phyloP scores from a whole-genome alignment of 2,113 vertebrate genomes.

The Salvelinus alpinus region DNA sequence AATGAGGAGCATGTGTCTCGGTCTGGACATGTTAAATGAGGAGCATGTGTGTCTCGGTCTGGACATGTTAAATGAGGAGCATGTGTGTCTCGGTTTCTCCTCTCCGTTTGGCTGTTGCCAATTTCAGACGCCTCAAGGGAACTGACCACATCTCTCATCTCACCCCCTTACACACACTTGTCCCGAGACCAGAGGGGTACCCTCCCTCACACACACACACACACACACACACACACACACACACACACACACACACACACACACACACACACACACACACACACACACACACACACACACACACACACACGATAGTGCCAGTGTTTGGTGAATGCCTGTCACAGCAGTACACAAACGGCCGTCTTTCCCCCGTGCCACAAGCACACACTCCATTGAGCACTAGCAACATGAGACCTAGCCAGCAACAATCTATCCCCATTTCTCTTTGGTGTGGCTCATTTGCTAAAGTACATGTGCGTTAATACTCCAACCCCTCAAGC shows the following conservation, averaged over 20 bases:
- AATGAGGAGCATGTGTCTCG: too few relatives aligned
- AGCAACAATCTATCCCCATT: conserved; percentile 22
- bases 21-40: too few relatives aligned
- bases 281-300: too few relatives aligned
- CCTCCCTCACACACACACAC: too few relatives aligned
- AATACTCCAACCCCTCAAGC: conserved; percentile 15
- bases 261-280: too few relatives aligned
- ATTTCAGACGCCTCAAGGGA: conserved; percentile 57
- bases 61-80: conserved; percentile 35
- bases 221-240: too few relatives aligned
- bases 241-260: background rate
- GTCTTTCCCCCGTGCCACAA: background rate
- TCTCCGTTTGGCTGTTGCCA: conserved; percentile 53
- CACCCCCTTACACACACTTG: background rate
- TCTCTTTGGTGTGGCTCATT: conserved; percentile 54
- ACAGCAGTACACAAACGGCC: conserved; percentile 57
- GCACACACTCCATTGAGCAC: conserved; percentile 13
- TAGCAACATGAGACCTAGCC: conserved; percentile 13
- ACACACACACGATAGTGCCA: conserved; percentile 25
- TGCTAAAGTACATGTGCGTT: conserved; percentile 51
- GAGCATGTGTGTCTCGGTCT: too few relatives aligned
- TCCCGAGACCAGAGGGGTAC: background rate
- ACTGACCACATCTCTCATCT: conserved; percentile 37
- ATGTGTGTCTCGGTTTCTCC: conserved; percentile 6
- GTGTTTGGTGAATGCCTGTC: conserved; percentile 38